These are phyloP conservation scores for Leucozona laternaria DNA, from an alignment of 2,888 invertebrate genomes.

Conservation along the genomic window DNA sequence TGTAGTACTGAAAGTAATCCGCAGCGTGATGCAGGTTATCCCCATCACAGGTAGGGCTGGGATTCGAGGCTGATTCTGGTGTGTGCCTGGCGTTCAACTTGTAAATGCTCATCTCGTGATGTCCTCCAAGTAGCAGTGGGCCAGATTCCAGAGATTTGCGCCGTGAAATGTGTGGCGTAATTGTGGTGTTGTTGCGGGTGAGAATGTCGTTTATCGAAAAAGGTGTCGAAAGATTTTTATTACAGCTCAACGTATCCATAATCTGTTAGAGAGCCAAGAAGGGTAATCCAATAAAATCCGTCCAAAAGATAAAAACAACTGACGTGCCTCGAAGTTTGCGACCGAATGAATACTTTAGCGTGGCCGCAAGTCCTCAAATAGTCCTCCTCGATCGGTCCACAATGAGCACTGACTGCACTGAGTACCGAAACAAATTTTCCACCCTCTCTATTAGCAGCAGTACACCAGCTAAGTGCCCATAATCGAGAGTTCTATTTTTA, in stretches of 20 bases:
- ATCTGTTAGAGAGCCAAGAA: not conserved
- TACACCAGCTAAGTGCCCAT: constrained; percentile 65
- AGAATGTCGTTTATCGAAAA: constrained; percentile 90
- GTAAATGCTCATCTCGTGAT: constrained; percentile 79
- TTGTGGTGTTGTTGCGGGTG: constrained; percentile 83
- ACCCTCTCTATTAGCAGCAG: constrained; percentile 72
- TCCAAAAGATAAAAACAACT: constrained; percentile 38
- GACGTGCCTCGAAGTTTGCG: constrained; percentile 58
- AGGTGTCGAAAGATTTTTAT: constrained; percentile 85
- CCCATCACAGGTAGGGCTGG: constrained; percentile 76
- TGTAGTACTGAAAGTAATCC: constrained; percentile 80
- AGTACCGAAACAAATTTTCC: constrained; percentile 61
- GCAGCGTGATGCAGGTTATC: constrained; percentile 72
- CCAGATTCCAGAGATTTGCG: constrained; percentile 77
- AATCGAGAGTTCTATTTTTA: constrained; percentile 74
- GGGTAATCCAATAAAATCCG: constrained; percentile 55
- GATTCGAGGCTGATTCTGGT: constrained; percentile 74
- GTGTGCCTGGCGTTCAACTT: constrained; percentile 77
- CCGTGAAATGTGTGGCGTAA: constrained; percentile 78
- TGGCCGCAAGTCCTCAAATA: constrained; percentile 75
- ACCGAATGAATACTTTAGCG: constrained; percentile 71
- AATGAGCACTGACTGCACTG: constrained; percentile 52
- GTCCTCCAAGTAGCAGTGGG: constrained; percentile 66
- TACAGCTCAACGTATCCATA: constrained; percentile 76
- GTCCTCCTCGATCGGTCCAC: constrained; percentile 73